phyloP scores from a whole-genome alignment of 2,113 vertebrate species.

The Genyomyrus donnyi region DNA sequence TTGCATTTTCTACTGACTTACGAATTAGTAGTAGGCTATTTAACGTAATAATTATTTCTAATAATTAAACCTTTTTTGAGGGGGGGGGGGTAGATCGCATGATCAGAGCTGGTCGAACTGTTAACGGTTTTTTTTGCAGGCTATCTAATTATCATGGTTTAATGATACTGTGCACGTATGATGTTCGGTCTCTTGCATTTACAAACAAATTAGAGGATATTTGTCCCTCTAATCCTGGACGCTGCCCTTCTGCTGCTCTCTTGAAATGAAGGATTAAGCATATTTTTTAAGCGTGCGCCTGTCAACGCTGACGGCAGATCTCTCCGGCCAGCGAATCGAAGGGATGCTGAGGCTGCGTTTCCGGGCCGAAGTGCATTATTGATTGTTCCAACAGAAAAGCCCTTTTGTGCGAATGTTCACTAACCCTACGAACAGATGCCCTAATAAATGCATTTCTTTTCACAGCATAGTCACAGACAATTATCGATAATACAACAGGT shows the following conservation, averaged over 20 bases:
- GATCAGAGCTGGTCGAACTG: not conserved
- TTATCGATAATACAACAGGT: not conserved
- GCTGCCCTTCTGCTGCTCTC: constrained; percentile 2
- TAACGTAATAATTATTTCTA: not conserved
- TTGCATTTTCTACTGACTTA: not conserved
- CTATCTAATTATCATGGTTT: not conserved
- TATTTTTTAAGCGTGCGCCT: not conserved
- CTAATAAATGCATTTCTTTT: constrained; percentile 3
- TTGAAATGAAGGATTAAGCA: constrained; percentile 7
- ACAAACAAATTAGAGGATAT: constrained; percentile 13
- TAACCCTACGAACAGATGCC: not conserved
- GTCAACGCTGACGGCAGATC: not conserved
- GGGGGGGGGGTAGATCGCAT: no score
- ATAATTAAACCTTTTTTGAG: not conserved
- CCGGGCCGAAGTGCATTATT: not conserved
- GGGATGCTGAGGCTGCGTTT: constrained; percentile 14
- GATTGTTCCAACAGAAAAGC: constrained; percentile 1
- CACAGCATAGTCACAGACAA: not conserved
- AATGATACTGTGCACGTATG: constrained; percentile 7
- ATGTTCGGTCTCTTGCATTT: not conserved
- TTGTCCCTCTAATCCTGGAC: constrained; percentile 15
- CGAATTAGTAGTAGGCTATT: not conserved
- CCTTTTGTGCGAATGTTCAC: not conserved
- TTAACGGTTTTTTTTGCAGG: not conserved
- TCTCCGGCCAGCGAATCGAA: not conserved